A percentile compares a stretch with the other conserved stretches of the same genome.
Conservation (phyloP, 2,113 vertebrate species). For the Garra rufa region DNA sequence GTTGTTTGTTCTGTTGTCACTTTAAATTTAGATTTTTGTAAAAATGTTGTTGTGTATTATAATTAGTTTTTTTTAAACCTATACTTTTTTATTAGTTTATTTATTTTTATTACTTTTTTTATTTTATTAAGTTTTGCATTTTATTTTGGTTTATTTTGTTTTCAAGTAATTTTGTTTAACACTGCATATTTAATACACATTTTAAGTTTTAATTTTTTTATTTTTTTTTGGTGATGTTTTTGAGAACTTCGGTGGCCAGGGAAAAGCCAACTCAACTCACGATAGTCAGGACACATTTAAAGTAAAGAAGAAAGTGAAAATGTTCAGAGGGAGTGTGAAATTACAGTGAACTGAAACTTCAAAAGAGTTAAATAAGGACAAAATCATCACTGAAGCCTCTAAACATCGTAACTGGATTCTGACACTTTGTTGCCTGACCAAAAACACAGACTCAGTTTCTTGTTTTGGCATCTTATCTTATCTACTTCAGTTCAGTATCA, state of each 20-base stretch:
- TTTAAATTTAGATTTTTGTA: too few species aligned
- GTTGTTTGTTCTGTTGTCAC: too few species aligned
- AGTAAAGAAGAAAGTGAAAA: not conserved
- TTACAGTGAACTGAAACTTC: slow-evolving; percentile 9
- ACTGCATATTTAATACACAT: not conserved
- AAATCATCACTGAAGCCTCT: not conserved
- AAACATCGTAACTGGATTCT: not conserved
- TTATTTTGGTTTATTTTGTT: not conserved
- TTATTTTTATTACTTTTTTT: not conserved
- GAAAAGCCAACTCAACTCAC: not conserved
- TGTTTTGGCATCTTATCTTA: not conserved
- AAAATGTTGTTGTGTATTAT: too few species aligned
- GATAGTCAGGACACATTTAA: not conserved
- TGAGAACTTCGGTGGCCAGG: not conserved
- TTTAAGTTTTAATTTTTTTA: not conserved
- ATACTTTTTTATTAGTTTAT: too few species aligned
- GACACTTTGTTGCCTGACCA: not conserved
- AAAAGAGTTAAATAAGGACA: slow-evolving; percentile 22
- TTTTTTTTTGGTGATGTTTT: not conserved
- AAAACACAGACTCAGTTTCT: not conserved
- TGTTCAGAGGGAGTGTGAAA: slow-evolving; percentile 26
- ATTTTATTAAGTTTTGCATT: not conserved
- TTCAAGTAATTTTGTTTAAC: not conserved
- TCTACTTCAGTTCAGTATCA: not conserved
- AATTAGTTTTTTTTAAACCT: too few species aligned